Percentiles rank a stretch among this genome's conserved stretches.
Conservation (phyloP, 2,113 vertebrate genomes). For the Vireo altiloquus region DNA sequence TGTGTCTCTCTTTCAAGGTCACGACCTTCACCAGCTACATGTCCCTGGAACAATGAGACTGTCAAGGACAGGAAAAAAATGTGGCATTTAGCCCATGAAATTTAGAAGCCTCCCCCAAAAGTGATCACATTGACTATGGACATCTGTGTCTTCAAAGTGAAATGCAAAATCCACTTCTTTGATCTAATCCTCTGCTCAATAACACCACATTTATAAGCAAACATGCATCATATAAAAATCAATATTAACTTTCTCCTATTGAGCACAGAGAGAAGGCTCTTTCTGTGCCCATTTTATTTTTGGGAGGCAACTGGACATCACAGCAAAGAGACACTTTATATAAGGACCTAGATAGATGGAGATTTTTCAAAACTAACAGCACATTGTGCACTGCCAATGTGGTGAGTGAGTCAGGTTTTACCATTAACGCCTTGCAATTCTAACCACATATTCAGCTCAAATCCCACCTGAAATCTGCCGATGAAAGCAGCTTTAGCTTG, state of each 20-base stretch:
- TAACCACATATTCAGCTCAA: not conserved
- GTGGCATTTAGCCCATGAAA: not conserved
- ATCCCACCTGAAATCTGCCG: not conserved
- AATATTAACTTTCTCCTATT: not conserved
- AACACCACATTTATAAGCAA: slow-evolving; percentile 41
- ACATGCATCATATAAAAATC: not conserved
- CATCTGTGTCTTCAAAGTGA: not conserved
- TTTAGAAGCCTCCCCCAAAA: not conserved
- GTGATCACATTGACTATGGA: not conserved
- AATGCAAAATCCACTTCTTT: slow-evolving; percentile 32
- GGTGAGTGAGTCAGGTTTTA: not conserved
- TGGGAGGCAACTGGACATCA: not conserved
- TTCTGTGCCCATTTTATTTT: slow-evolving; percentile 1
- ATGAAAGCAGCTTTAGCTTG: slow-evolving; percentile 7
- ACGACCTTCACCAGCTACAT: not conserved
- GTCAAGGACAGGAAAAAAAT: not conserved
- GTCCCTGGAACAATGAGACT: not conserved
- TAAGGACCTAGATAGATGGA: not conserved
- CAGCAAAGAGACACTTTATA: not conserved
- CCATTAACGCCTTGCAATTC: not conserved
- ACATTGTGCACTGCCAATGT: not conserved
- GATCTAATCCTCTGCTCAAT: not conserved
- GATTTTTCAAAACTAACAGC: not conserved
- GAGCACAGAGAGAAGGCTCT: not conserved
- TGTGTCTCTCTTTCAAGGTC: not conserved